Evolutionary conservation across 2,113 vertebrate species (phyloP), one percentile per base, ranked within the genome.

Genomic region (Cinclus mexicanus): DNA sequence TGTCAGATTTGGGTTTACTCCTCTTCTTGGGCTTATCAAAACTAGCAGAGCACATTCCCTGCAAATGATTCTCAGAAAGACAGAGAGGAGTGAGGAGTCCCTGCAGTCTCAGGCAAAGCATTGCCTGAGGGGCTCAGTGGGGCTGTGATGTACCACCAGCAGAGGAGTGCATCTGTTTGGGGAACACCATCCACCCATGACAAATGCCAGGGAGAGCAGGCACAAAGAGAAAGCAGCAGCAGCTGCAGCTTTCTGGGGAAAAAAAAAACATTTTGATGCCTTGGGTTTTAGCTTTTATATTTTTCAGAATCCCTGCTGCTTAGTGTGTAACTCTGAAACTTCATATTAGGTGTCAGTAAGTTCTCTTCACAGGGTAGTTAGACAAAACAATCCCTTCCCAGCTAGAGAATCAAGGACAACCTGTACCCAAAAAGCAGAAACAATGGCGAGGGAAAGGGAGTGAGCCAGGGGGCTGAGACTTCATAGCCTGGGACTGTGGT

Each of bases 101-200:
- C 22, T 4, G 4, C 25, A 44, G 39, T 6, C 39, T 28, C 55
- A 16, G 49, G 52, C 67, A 68, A 46, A 33, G 21, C 55, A 39
- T 35, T 0, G 0, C 33, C 37, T 4, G 7, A 37, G 10, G 33
- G 52, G 26, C 70, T 90, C 35, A 8, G 44, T 1, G 53, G 16
- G 49, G 33, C 70, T 68, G 31, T 37, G 56, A 55, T 26, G 60
- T 17, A 28, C 29, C 37, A n/a, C 8, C 8, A 1, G 41, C 56
- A 85, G 16, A 29, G 35, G 47, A 85, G 11, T 1, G 3, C 33
- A 46, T 42, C 63, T 4, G 0, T 47, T 42, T 61, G 42, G 29
- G 47, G 39, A 84, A 6, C 49, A 21, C 0, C 0, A 15, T 42
- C 55, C 10, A 15, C 37, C 55, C 10, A 0, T 23, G 29, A 21